phyloP scores from a whole-genome alignment of 2,113 vertebrate genomes.

The Mastomys natalensis region DNA sequence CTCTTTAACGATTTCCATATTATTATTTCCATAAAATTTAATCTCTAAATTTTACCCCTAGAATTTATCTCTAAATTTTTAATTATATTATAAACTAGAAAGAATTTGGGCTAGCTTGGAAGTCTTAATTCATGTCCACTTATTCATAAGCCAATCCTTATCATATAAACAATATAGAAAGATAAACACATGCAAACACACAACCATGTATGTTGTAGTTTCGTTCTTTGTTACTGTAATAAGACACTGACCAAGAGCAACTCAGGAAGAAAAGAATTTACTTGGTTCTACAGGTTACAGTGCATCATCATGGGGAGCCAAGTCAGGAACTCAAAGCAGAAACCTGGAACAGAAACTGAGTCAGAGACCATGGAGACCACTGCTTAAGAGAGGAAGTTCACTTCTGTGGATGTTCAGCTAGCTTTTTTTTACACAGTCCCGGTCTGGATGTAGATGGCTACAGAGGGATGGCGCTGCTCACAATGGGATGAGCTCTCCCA shows the following conservation, averaged over 20 bases:
- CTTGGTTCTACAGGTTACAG: neutral
- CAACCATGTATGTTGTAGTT: neutral
- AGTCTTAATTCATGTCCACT: neutral
- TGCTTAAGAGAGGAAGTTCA: neutral
- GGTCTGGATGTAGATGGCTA: neutral
- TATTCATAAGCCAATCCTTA: neutral
- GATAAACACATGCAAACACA: neutral
- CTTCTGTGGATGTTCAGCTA: neutral
- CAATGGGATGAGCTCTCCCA: neutral
- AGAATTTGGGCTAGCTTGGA: neutral
- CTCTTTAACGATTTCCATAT: neutral
- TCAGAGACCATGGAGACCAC: neutral
- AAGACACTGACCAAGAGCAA: neutral
- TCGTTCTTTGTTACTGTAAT: neutral
- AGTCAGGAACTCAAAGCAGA: neutral
- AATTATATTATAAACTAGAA: neutral
- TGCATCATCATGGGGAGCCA: neutral
- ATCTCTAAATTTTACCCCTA: neutral
- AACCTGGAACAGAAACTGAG: neutral
- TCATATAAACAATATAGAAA: neutral
- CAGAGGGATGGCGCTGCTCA: neutral
- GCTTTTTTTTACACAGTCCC: neutral
- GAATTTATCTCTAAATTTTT: neutral
- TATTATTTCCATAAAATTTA: too few relatives aligned
- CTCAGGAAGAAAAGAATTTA: neutral